Evolutionary conservation across 1,140 invertebrate species (phyloP).

Genomic region (Leguminivora glycinivorella): DNA sequence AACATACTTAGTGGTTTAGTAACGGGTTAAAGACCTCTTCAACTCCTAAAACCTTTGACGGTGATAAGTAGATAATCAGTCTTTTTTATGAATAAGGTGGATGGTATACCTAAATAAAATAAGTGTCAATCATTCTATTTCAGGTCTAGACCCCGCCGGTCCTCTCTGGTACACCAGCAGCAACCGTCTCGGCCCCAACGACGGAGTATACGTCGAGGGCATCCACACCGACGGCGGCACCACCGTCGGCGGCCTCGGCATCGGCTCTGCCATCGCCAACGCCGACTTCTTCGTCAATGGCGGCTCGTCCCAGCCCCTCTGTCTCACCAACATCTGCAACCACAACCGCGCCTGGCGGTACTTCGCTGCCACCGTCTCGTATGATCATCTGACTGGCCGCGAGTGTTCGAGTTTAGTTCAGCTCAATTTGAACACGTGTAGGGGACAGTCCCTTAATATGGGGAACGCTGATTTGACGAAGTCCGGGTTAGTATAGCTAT

Average conservation of each 20-base stretch:
- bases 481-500: conserved; percentile 45
- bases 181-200: conserved; percentile 69
- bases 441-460: conserved; percentile 45
- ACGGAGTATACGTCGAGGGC: conserved; percentile 82
- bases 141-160: conserved; percentile 84
- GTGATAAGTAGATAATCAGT: no score
- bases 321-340: conserved; percentile 79
- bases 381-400: conserved; percentile 52
- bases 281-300: conserved; percentile 91
- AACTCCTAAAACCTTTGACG: background rate
- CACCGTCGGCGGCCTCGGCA: conserved; percentile 81
- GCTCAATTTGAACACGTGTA: conserved; percentile 48
- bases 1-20: no score
- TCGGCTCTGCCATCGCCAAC: conserved; percentile 76
- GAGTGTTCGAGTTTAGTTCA: conserved; percentile 43
- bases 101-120: no score
- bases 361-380: conserved; percentile 74
- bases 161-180: conserved; percentile 78
- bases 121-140: no score
- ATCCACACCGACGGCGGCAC: conserved; percentile 85
- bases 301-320: conserved; percentile 78
- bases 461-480: conserved; percentile 56
- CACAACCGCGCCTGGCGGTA: conserved; percentile 82
- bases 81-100: no score
- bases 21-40: no score